Percentiles rank a stretch among this genome's conserved stretches.
Conservation (phyloP, 2,113 vertebrate species). For the Ornithorhynchus anatinus region DNA sequence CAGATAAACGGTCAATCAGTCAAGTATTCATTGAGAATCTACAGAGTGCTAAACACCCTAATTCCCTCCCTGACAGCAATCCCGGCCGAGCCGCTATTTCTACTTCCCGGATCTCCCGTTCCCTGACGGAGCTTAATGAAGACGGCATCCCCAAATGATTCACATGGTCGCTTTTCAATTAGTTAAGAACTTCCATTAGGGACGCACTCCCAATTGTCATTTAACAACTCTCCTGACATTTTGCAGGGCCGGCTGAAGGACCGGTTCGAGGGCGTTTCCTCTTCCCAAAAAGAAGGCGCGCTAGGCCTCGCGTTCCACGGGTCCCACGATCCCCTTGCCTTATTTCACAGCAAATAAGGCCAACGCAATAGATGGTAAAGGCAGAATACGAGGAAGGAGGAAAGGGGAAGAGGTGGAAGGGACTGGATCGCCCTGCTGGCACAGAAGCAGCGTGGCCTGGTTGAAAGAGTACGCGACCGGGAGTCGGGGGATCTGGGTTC, state of each 20-base stretch:
- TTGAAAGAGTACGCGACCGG: no score
- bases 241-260: conserved; percentile 55
- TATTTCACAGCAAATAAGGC: no score
- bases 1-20: no score
- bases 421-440: no score
- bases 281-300: conserved; percentile 32
- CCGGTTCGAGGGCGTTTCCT: no score
- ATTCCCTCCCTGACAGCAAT: no score
- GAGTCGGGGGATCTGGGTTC: no score
- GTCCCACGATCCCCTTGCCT: no score
- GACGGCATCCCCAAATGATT: conserved; percentile 29
- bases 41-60: no score
- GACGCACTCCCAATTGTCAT: conserved; percentile 51
- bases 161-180: conserved; percentile 53
- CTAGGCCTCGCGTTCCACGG: conserved; percentile 29
- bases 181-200: conserved; percentile 57
- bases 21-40: no score
- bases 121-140: conserved; percentile 37
- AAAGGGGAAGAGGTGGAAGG: not conserved
- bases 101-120: conserved; percentile 7
- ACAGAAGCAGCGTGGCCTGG: no score
- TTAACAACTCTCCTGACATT: conserved; percentile 62
- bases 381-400: not conserved
- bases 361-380: conserved; percentile 40
- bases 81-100: no score